Conservation (phyloP, 2,888 invertebrate species). For the Lycophotia porphyrea region DNA sequence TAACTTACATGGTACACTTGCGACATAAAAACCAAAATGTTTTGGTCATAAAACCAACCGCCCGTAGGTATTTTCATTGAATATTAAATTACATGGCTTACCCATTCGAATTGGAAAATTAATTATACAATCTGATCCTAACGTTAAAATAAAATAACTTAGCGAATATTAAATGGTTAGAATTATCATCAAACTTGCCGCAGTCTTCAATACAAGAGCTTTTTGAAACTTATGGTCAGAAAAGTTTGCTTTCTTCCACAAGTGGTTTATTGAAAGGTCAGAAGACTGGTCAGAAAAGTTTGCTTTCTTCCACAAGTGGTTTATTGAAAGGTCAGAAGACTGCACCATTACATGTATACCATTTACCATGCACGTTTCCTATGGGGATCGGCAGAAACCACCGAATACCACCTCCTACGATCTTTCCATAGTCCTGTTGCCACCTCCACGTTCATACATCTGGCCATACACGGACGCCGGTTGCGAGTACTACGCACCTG, state of each 20-base stretch:
- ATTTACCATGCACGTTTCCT: too few species aligned
- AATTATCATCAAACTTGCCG: not conserved
- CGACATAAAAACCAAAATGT: slow-evolving; percentile 24
- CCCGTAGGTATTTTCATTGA: slow-evolving; percentile 33
- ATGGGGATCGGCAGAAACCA: too few species aligned
- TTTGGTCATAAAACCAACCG: slow-evolving; percentile 23
- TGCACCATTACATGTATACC: not conserved
- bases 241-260: too few species aligned
- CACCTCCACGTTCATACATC: too few species aligned
- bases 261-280: not conserved
- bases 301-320: not conserved
- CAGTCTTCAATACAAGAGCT: not conserved
- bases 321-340: not conserved
- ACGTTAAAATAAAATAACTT: slow-evolving; percentile 9
- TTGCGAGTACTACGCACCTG: too few species aligned
- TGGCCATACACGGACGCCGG: too few species aligned
- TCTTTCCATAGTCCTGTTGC: too few species aligned
- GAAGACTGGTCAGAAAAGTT: too few species aligned
- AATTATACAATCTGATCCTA: slow-evolving; percentile 11
- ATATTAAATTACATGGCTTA: slow-evolving; percentile 23
- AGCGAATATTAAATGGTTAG: slow-evolving; percentile 24
- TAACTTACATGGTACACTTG: not conserved
- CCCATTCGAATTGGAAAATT: slow-evolving; percentile 27
- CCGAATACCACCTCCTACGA: too few species aligned
- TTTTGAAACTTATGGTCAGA: not conserved